phyloP scores from a whole-genome alignment of 1,140 invertebrate species.

The Thaumetopoea pityocampa region DNA sequence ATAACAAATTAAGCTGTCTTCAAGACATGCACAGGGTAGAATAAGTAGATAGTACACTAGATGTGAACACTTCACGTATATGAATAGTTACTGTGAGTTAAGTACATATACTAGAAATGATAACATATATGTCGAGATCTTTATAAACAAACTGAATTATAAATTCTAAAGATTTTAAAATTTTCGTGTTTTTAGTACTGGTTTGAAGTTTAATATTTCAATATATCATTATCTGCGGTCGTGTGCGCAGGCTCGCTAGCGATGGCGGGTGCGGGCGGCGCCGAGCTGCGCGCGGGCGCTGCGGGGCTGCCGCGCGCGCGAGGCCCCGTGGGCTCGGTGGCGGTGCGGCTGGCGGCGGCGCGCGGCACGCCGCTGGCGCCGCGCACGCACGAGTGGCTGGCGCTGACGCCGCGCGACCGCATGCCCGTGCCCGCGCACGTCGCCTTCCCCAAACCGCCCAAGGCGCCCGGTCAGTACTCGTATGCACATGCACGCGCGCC shows the following conservation, averaged over 20 bases:
- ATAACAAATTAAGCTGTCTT: too few species aligned
- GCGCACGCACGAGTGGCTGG: constrained; percentile 85
- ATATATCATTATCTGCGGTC: too few species aligned
- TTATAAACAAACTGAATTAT: too few species aligned
- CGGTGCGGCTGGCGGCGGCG: constrained; percentile 83
- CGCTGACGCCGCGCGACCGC: constrained; percentile 86
- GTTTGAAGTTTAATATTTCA: too few species aligned
- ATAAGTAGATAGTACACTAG: too few species aligned
- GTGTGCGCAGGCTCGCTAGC: constrained; percentile 77
- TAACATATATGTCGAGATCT: too few species aligned
- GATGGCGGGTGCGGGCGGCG: constrained; percentile 78
- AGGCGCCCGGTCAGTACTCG: constrained; percentile 81
- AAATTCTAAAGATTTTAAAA: too few species aligned
- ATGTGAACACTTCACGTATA: too few species aligned
- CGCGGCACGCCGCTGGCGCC: constrained; percentile 75
- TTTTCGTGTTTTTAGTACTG: too few species aligned
- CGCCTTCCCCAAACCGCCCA: constrained; percentile 91
- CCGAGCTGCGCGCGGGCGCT: constrained; percentile 78
- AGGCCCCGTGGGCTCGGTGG: constrained; percentile 86
- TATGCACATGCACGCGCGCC: constrained; percentile 82
- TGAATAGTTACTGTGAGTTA: too few species aligned
- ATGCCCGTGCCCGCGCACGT: constrained; percentile 87
- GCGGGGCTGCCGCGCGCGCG: constrained; percentile 71
- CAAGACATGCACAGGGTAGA: too few species aligned
- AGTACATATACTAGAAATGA: too few species aligned